Conservation (phyloP, 2,113 vertebrate genomes). For the Gallinago undulata region DNA sequence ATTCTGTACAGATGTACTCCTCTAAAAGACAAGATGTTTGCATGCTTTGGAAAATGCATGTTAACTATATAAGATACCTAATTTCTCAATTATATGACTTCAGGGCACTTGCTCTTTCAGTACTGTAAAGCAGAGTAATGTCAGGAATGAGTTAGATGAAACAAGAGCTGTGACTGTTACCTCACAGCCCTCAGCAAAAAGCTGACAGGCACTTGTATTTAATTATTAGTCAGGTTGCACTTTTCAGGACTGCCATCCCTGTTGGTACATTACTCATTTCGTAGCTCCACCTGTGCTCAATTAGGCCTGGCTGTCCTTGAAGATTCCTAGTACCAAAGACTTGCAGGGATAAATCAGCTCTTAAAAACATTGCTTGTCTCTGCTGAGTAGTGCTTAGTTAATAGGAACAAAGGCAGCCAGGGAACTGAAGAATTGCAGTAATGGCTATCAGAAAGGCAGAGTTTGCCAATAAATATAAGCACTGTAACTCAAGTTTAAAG, state of each 20-base stretch:
- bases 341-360: background rate
- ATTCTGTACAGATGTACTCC: background rate
- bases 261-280: constrained; percentile 6
- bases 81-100: background rate
- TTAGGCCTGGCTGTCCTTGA: constrained; percentile 22
- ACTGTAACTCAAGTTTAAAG: background rate
- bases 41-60: background rate
- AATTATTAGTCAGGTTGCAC: background rate
- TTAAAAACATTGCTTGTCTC: background rate
- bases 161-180: background rate
- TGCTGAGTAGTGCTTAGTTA: background rate
- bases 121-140: background rate
- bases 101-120: background rate
- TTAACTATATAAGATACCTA: background rate
- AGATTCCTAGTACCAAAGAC: background rate
- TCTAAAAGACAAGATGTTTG: background rate
- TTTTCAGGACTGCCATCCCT: background rate
- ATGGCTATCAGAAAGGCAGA: background rate
- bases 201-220: background rate
- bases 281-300: background rate
- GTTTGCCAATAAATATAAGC: background rate
- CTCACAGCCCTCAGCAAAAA: background rate
- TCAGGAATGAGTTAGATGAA: background rate
- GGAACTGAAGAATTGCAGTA: background rate
- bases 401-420: background rate